phyloP scores from a whole-genome alignment of 2,888 invertebrate genomes.

The Dendrolimus houi region DNA sequence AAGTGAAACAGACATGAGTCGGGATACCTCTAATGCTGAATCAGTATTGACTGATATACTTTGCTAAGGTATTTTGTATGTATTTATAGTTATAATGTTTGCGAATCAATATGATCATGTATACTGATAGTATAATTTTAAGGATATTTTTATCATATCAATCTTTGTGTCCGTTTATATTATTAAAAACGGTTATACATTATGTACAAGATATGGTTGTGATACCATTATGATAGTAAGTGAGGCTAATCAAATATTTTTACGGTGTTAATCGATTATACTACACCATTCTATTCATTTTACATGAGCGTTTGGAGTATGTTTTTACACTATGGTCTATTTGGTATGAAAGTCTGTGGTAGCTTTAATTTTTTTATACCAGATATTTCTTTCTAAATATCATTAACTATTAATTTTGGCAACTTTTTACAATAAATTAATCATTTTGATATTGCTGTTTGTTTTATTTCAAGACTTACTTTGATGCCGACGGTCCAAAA shows the following conservation, averaged over 20 bases:
- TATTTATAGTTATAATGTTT: too few species aligned
- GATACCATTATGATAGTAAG: constrained; percentile 23
- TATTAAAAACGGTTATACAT: constrained; percentile 2
- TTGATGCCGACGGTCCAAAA: too few species aligned
- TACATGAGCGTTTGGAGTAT: neutral
- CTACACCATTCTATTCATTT: neutral
- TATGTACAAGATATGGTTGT: constrained; percentile 31
- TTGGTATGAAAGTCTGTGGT: constrained; percentile 36
- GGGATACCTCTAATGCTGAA: too few species aligned
- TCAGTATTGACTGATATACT: too few species aligned
- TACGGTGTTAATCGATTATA: neutral
- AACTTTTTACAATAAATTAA: constrained; percentile 23
- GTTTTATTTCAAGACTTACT: neutral
- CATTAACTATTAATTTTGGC: constrained; percentile 15
- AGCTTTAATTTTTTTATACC: constrained; percentile 46
- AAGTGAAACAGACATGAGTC: too few species aligned
- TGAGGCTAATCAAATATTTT: constrained; percentile 15
- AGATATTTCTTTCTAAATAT: constrained; percentile 23
- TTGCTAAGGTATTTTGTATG: too few species aligned
- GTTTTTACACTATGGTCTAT: constrained; percentile 1
- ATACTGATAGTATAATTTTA: too few species aligned
- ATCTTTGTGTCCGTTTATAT: constrained; percentile 12
- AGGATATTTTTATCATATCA: constrained; percentile 5
- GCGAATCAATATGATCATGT: too few species aligned
- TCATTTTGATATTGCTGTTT: neutral